Evolutionary conservation across 2,797 vertebrate species (phyloP), one percentile per base, ranked within the genome.

Genomic region (Phalloptychus januarius): DNA sequence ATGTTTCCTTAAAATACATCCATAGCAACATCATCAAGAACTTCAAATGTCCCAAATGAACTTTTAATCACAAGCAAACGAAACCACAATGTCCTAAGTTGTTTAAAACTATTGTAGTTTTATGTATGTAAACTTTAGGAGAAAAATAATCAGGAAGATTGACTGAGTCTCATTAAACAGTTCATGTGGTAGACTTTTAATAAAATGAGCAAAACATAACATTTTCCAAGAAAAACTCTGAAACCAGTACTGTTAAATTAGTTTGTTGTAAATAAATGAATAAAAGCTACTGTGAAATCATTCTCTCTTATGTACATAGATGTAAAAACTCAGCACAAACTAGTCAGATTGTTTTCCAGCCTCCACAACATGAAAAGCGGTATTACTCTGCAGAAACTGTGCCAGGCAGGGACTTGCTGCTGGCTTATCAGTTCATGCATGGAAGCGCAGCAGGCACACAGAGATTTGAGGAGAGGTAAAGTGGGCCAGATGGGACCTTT

Each of bases 381-480:
- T 18, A 36, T 74, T 33, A 58, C 13, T 36, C 46, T 36, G 54
- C 75, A 74, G 38, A n/a, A 77, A 75, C 28, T 84, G 73, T 72
- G 70, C 16, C 70, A 76, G 61, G 28, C 45, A 78, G 36, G 77
- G 50, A 52, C 50, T 52, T 67, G 61, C 31, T 48, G 3, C 38
- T 58, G 71, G 46, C 74, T 80, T 79, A 85, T 87, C 52, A 72
- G 33, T 81, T 77, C 20, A 71, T 75, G n/a, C 45, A 71, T 81
- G 77, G 2, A 25, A 72, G 40, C 78, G 79, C 63, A 44, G 48
- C 74, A 72, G 80, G 20, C 44, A 5, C 73, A 71, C 65, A 13
- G 70, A 67, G 83, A 78, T 77, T 76, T 79, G 63, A 52, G 31
- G 81, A 72, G 56, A 79, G 73, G 79, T 52, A 83, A 79, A 83